A percentile compares a stretch with the other conserved stretches of the same genome.
Conservation (phyloP, 2,113 vertebrate species). For the Macrotis lagotis region DNA sequence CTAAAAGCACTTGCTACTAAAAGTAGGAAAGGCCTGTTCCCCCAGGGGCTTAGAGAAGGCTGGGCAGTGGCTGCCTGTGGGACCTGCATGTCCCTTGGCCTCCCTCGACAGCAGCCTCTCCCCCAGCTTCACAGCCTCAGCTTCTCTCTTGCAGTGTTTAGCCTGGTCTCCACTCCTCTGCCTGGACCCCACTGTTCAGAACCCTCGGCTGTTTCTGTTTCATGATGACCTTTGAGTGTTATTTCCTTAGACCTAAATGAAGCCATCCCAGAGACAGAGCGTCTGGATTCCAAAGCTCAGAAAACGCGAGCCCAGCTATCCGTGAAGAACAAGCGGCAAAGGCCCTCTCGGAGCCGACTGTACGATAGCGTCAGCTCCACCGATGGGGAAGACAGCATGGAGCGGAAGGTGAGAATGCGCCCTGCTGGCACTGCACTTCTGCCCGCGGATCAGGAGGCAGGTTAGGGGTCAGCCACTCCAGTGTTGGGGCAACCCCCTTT, state of each 20-base stretch:
- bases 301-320: conserved; percentile 87
- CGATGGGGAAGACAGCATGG: conserved; percentile 90
- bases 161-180: no score
- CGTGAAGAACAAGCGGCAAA: conserved; percentile 86
- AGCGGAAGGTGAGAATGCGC: conserved; percentile 85
- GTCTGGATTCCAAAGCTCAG: conserved; percentile 86
- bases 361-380: conserved; percentile 90
- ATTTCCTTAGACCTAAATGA: conserved; percentile 83
- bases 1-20: no score
- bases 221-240: conserved; percentile 37
- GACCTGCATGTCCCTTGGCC: no score
- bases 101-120: background rate
- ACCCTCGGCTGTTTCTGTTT: background rate
- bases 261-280: conserved; percentile 86
- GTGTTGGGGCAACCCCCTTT: no score
- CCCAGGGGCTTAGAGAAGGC: no score
- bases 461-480: background rate
- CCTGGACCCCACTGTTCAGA: background rate
- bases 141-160: background rate
- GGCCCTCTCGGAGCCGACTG: conserved; percentile 81
- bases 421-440: no score
- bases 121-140: background rate
- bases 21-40: no score
- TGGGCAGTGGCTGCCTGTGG: no score
- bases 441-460: background rate